Conservation (phyloP, 1,140 invertebrate genomes). For the Drosophila ohnishii region DNA sequence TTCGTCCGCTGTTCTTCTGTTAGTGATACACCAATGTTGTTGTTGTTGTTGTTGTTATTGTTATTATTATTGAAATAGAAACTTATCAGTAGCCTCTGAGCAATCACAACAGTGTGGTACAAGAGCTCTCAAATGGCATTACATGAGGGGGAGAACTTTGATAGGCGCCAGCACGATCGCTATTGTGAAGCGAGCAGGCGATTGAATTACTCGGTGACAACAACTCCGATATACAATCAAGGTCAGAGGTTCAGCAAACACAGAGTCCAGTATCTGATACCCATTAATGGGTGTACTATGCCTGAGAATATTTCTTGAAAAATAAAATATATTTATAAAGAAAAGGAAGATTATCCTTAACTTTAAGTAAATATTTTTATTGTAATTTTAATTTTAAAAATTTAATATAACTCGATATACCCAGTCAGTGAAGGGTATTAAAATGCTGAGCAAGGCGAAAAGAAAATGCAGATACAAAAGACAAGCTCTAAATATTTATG, state of each 20-base stretch:
- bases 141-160: slow-evolving; percentile 27
- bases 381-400: too few species aligned
- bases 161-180: slow-evolving; percentile 31
- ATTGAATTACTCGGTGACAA: slow-evolving; percentile 30
- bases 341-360: background rate
- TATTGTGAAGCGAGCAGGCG: slow-evolving; percentile 12
- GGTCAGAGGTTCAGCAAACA: slow-evolving; percentile 22
- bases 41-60: background rate
- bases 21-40: background rate
- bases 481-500: slow-evolving; percentile 21
- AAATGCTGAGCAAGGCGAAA: slow-evolving; percentile 3
- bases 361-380: background rate
- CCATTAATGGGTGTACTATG: background rate
- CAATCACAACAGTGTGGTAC: slow-evolving; percentile 13
- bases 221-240: slow-evolving; percentile 30
- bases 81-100: slow-evolving; percentile 32
- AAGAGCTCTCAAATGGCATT: slow-evolving; percentile 28
- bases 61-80: slow-evolving; percentile 22
- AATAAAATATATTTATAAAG: background rate
- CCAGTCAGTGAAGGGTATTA: background rate
- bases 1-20: background rate
- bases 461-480: slow-evolving; percentile 7
- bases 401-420: background rate
- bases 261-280: background rate
- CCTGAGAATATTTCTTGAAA: background rate